Conservation (phyloP, 2,888 invertebrate species). For the Alcis repandata region DNA sequence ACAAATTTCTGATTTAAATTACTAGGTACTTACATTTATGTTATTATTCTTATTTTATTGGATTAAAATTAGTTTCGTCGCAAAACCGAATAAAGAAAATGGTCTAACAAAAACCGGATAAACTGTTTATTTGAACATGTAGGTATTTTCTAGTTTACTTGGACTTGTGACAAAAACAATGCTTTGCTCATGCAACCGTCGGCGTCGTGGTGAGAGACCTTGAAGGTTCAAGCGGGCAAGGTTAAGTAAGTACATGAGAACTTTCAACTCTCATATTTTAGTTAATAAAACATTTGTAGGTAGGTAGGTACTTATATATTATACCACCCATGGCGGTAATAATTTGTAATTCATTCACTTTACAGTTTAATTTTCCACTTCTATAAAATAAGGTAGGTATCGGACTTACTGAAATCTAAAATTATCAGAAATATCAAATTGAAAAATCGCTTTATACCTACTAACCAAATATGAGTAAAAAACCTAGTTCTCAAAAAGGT, state of each 20-base stretch:
- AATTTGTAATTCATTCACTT: not conserved
- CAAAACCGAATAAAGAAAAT: not conserved
- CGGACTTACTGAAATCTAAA: too few species aligned
- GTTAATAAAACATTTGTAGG: not conserved
- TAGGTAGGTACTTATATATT: too few species aligned
- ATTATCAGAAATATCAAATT: not conserved
- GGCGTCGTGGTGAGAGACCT: constrained; percentile 38
- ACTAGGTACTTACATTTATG: too few species aligned
- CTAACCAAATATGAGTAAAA: too few species aligned
- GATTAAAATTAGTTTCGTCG: constrained; percentile 4
- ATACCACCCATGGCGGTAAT: not conserved
- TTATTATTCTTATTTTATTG: too few species aligned
- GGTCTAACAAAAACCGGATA: constrained; percentile 1
- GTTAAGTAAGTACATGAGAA: constrained; percentile 52
- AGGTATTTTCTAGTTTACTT: constrained; percentile 25
- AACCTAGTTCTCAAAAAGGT: too few species aligned
- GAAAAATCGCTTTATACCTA: too few species aligned
- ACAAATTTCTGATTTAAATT: too few species aligned
- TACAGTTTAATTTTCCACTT: not conserved
- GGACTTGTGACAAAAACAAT: constrained; percentile 37
- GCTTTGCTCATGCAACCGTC: constrained; percentile 38
- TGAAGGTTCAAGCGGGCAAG: constrained; percentile 53
- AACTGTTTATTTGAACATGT: constrained; percentile 25
- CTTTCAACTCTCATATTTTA: constrained; percentile 41
- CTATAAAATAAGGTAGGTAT: too few species aligned